Conservation (phyloP, 2,888 invertebrate species). For the Leuctra nigra region DNA sequence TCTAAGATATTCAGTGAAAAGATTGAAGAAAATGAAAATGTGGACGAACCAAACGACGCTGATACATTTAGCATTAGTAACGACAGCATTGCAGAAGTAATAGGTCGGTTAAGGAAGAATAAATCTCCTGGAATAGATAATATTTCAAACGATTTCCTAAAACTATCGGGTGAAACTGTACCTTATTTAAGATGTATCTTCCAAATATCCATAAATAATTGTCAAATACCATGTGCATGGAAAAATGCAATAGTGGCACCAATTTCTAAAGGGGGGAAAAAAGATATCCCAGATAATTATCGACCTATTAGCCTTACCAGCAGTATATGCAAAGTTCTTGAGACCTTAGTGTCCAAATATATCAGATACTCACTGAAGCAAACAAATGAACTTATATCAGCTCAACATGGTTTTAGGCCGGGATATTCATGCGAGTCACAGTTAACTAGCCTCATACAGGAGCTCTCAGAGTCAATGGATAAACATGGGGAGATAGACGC, state of each 20-base stretch:
- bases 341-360: neutral
- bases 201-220: no score
- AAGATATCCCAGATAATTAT: no score
- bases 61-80: neutral
- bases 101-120: neutral
- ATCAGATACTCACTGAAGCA: neutral
- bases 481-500: no score
- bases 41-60: neutral
- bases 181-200: neutral
- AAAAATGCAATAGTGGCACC: no score
- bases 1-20: neutral
- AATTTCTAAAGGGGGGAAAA: no score
- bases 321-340: no score
- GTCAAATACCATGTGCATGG: no score
- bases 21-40: neutral
- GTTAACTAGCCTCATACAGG: constrained; percentile 1
- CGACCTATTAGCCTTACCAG: no score
- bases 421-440: neutral
- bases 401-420: no score
- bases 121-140: neutral
- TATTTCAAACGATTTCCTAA: neutral
- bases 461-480: no score
- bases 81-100: neutral
- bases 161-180: neutral
- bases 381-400: no score